phyloP scores from a whole-genome alignment of 2,888 invertebrate genomes.

The Drosophila prostipennis region DNA sequence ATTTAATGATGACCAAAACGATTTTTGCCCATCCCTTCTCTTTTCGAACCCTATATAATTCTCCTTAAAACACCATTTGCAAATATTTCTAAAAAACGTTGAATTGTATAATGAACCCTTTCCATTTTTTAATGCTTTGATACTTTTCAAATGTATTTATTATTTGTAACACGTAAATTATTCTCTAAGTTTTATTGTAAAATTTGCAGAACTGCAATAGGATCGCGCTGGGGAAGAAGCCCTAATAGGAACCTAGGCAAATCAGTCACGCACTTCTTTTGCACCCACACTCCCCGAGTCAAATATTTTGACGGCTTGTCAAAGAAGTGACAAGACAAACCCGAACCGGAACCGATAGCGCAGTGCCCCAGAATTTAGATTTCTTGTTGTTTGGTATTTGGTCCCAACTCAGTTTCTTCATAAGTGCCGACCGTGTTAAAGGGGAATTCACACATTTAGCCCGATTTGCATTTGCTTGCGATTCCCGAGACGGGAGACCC shows the following conservation, averaged over 20 bases:
- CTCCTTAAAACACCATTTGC: too few relatives aligned
- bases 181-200: background rate
- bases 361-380: conserved; percentile 56
- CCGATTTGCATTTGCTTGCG: conserved; percentile 73
- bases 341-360: conserved; percentile 57
- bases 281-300: conserved; percentile 15
- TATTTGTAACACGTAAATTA: background rate
- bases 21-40: too few relatives aligned
- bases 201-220: background rate
- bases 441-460: conserved; percentile 74
- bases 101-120: too few relatives aligned
- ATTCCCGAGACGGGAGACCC: conserved; percentile 17
- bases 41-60: too few relatives aligned
- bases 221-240: background rate
- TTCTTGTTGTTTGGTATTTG: conserved; percentile 21
- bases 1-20: too few relatives aligned
- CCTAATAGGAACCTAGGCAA: background rate
- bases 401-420: conserved; percentile 20
- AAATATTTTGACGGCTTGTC: conserved; percentile 72
- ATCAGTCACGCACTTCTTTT: conserved; percentile 42
- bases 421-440: conserved; percentile 45
- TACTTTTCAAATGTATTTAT: background rate
- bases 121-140: too few relatives aligned
- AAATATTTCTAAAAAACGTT: too few relatives aligned
- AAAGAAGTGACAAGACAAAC: conserved; percentile 45